A percentile compares a stretch with the other conserved stretches of the same genome.
These are phyloP conservation scores for Carcina quercana DNA, from an alignment of 2,888 invertebrate species.

Conservation along the genomic window DNA sequence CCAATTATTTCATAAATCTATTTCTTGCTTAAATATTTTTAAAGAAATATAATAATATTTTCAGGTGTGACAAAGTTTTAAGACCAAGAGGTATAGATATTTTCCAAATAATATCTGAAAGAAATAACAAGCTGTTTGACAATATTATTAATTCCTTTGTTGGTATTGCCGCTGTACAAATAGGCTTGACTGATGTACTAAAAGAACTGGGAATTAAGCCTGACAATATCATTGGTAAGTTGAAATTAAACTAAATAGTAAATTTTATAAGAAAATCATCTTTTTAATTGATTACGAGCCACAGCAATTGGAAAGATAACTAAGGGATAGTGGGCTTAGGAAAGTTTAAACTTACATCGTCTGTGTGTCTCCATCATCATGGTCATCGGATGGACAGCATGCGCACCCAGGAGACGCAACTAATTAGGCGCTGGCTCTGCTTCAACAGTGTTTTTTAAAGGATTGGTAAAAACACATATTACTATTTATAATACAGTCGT, in stretches of 20 bases:
- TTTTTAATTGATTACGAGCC: background rate
- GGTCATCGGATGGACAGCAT: background rate
- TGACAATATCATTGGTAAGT: conserved; percentile 81
- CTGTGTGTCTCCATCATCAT: background rate
- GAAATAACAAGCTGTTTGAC: conserved; percentile 47
- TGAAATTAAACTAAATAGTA: background rate
- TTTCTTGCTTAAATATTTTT: no score
- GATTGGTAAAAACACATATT: background rate
- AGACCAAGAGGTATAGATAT: conserved; percentile 75
- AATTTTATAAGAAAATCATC: background rate
- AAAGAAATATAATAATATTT: background rate
- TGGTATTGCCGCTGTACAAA: conserved; percentile 81
- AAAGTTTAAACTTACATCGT: background rate
- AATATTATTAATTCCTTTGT: conserved; percentile 81
- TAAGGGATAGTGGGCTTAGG: background rate
- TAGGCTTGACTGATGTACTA: conserved; percentile 53
- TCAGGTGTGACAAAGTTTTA: conserved; percentile 63
- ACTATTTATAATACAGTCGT: background rate
- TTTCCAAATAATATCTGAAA: conserved; percentile 68
- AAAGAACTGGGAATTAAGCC: conserved; percentile 74
- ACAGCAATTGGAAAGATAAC: background rate
- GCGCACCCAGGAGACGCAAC: no score
- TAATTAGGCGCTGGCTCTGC: no score
- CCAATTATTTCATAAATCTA: no score
- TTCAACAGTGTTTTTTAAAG: background rate